phyloP scores from a whole-genome alignment of 2,113 vertebrate species.

The Trogon surrucura region DNA sequence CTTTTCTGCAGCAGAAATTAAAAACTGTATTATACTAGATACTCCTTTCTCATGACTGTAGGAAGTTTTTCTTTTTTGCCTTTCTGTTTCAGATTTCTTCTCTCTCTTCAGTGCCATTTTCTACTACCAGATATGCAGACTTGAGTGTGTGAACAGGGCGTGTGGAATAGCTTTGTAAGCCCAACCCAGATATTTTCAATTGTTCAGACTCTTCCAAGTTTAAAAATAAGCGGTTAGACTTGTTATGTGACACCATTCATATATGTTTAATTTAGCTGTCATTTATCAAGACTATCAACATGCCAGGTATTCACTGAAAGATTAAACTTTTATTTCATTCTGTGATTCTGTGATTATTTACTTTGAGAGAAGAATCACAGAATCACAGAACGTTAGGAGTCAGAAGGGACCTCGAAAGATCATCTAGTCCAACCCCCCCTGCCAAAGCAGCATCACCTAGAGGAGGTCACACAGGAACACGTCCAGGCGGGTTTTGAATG shows the following conservation, averaged over 20 bases:
- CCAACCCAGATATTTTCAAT: conserved; percentile 51
- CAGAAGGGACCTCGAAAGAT: too few species aligned
- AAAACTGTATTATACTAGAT: not conserved
- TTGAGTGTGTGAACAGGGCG: not conserved
- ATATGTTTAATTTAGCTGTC: conserved; percentile 44
- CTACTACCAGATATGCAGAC: not conserved
- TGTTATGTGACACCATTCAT: not conserved
- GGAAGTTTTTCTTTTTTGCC: not conserved
- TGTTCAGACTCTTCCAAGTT: conserved; percentile 26
- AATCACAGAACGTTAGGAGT: too few species aligned
- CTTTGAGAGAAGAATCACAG: not conserved
- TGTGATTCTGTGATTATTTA: not conserved
- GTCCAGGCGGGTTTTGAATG: too few species aligned
- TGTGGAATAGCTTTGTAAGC: conserved; percentile 38
- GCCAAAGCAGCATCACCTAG: too few species aligned
- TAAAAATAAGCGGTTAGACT: conserved; percentile 27
- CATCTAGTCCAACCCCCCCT: too few species aligned
- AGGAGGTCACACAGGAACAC: too few species aligned
- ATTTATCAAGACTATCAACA: not conserved
- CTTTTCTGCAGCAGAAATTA: not conserved
- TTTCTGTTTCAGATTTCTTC: not conserved
- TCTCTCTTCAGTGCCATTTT: not conserved
- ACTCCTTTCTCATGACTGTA: not conserved
- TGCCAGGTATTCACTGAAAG: conserved; percentile 19
- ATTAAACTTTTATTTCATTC: conserved; percentile 21